Evolutionary conservation across 2,888 invertebrate species (phyloP).

Genomic region (Leucania comma): DNA sequence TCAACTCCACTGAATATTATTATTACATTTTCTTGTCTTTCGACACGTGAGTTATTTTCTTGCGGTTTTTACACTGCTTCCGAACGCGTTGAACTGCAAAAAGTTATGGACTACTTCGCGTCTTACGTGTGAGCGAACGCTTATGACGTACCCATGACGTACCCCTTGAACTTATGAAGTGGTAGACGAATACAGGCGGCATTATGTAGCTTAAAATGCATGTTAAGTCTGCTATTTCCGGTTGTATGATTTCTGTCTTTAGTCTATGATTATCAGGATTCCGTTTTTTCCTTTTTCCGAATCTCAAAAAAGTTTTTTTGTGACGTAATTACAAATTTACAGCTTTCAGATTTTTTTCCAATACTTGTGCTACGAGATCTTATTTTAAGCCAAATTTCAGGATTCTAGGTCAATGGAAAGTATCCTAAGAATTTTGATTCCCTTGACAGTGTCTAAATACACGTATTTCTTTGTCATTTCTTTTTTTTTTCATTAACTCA

Average conservation of each 20-base stretch:
- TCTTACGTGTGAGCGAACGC: slow-evolving; percentile 58
- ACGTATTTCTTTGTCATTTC: too few relatives aligned
- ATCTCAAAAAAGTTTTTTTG: too few relatives aligned
- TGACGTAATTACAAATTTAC: too few relatives aligned
- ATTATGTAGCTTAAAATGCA: slow-evolving; percentile 27
- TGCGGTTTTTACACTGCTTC: slow-evolving; percentile 71
- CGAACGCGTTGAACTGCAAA: slow-evolving; percentile 69
- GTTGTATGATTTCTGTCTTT: background rate
- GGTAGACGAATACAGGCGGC: slow-evolving; percentile 25
- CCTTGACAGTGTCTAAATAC: too few relatives aligned
- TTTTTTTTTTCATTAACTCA: too few relatives aligned
- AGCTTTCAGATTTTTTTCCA: too few relatives aligned
- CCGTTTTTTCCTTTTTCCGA: too few relatives aligned
- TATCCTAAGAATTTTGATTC: too few relatives aligned
- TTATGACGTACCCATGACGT: slow-evolving; percentile 32
- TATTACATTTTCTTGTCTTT: slow-evolving; percentile 85
- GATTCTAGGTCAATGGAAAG: too few relatives aligned
- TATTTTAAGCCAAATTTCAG: too few relatives aligned
- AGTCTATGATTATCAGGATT: background rate
- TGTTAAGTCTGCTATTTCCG: background rate
- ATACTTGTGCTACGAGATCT: too few relatives aligned
- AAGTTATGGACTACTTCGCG: slow-evolving; percentile 69
- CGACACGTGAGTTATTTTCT: slow-evolving; percentile 81
- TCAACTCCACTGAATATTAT: slow-evolving; percentile 86
- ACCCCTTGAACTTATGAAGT: slow-evolving; percentile 33